Percentiles rank a stretch among this genome's conserved stretches.
Evolutionary conservation across 1,140 invertebrate species (phyloP).

Genomic region (Drosophila obscura): DNA sequence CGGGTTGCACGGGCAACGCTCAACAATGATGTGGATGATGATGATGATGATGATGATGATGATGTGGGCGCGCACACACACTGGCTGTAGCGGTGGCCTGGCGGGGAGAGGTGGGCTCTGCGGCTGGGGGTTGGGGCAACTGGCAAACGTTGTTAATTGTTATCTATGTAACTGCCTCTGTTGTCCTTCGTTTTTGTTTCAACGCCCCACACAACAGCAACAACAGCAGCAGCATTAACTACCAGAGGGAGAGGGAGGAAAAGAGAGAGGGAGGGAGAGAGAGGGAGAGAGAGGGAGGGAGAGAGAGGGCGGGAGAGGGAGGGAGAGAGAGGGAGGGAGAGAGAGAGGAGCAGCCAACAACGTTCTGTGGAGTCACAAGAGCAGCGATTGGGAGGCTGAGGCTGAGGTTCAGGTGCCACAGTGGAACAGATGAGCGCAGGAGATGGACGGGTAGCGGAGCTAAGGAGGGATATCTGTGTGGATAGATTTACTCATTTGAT

Average conservation of each 20-base stretch:
- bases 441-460: too few species aligned
- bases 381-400: constrained; percentile 5
- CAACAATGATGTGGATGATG: constrained; percentile 11
- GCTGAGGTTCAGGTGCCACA: constrained; percentile 8
- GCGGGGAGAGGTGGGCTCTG: neutral
- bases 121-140: neutral
- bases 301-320: too few species aligned
- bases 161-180: constrained; percentile 69
- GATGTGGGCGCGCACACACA: neutral
- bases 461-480: too few species aligned
- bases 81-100: too few species aligned
- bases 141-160: constrained; percentile 69
- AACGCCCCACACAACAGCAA: constrained; percentile 45
- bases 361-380: constrained; percentile 30
- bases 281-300: too few species aligned
- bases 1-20: constrained; percentile 59
- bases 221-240: constrained; percentile 24
- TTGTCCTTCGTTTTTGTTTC: constrained; percentile 61
- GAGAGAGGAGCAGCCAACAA: constrained; percentile 18
- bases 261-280: neutral
- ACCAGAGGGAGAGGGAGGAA: too few species aligned
- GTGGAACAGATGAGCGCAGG: constrained; percentile 9
- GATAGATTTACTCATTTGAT: too few species aligned
- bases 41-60: constrained; percentile 6
- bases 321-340: neutral